phyloP scores from a whole-genome alignment of 2,113 vertebrate species.

The Carlito syrichta region DNA sequence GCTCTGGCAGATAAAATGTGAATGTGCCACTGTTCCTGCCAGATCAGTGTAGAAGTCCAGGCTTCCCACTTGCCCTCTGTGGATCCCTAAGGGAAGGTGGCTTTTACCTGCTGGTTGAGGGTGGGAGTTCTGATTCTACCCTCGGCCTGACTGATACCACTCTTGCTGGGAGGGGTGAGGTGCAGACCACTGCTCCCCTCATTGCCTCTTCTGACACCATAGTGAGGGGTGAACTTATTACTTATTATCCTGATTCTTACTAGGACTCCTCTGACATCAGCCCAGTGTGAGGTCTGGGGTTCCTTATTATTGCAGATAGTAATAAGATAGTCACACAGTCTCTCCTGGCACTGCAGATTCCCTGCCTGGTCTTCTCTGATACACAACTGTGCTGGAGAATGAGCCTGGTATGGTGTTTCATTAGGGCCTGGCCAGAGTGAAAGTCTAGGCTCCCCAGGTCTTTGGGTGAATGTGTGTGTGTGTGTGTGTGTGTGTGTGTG shows the following conservation, averaged over 20 bases:
- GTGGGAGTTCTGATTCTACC: neutral
- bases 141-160: neutral
- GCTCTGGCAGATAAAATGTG: neutral
- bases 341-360: fast-evolving
- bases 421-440: too few relatives aligned
- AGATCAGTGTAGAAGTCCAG: neutral
- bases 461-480: too few relatives aligned
- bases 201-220: neutral
- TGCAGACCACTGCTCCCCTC: neutral
- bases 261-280: neutral
- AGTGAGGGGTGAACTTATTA: too few relatives aligned
- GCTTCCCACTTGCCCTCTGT: neutral
- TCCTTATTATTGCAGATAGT: neutral
- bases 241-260: too few relatives aligned
- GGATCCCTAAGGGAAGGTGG: neutral
- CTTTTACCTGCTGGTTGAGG: neutral
- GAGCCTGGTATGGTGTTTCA: neutral
- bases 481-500: too few relatives aligned
- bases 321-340: neutral
- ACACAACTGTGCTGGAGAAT: neutral
- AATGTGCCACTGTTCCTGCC: too few relatives aligned
- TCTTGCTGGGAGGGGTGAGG: neutral
- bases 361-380: neutral
- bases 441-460: neutral
- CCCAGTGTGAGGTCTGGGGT: fast-evolving